Evolutionary conservation across 2,888 invertebrate species (phyloP), one percentile per base, ranked within the genome.

Genomic region (Chirona hameri): DNA sequence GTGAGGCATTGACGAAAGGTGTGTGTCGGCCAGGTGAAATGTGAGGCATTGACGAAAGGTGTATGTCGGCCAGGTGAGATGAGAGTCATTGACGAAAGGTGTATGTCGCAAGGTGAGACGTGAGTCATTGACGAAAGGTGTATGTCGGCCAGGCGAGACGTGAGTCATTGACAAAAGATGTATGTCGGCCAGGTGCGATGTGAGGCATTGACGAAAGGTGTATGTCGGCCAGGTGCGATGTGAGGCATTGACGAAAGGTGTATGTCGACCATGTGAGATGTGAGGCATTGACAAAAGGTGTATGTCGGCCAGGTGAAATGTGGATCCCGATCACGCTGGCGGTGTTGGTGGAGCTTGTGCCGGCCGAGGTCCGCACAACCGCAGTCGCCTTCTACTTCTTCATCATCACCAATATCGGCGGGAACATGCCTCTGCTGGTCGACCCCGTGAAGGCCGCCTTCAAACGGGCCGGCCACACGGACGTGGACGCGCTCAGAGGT

Each of bases 361-460:
- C 88, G 3, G 84, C 86, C 14, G 85, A 85, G n/a, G 85, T 88
- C 7, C 86, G 88, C 60, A 87, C 88, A 0, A 86, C 87, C 5
- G 86, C 87, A 27, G 86, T 89, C 4, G 88, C 88, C n/a, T 86
- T 88, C 39, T 88, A 88, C 85, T 86, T 89, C 81, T 89, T 89
- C 84, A 87, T 89, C 81, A 89, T 89, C 83, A 87, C 87, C 81
- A 88, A 88, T 84, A 87, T 88, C 79, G 89, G 88, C 3, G 89
- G 89, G 48, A 88, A 88, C 82, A 86, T 88, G 84, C 88, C 88
- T 2, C 85, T 88, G 7, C 85, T 88, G n/a, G 88, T 88, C 0
- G 88, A 88, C 14, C 86, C 87, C 7, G 85, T 88, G 21, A 86
- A 86, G 82, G 31, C 84, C 55, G 84, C 85, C 60, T 86, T 88